Conservation (phyloP, 2,888 invertebrate genomes). For the Neoitamus cyanurus region DNA sequence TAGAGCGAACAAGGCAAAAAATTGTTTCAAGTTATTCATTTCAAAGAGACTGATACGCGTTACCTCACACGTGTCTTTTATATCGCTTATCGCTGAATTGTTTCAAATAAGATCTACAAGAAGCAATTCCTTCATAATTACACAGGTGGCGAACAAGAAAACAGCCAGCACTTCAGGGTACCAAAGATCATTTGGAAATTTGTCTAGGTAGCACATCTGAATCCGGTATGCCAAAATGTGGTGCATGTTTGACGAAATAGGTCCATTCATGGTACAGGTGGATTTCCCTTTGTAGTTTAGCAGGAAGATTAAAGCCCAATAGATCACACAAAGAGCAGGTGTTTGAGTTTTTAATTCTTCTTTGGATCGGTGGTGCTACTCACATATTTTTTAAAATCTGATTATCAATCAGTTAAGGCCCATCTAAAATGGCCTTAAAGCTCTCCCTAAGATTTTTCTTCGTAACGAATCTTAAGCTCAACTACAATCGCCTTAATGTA, state of each 20-base stretch:
- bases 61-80: not conserved
- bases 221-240: not conserved
- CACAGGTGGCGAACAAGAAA: not conserved
- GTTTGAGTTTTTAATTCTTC: no score
- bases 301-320: no score
- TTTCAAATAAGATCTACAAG: not conserved
- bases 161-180: not conserved
- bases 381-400: no score
- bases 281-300: no score
- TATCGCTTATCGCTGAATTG: not conserved
- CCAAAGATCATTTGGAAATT: not conserved
- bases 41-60: not conserved
- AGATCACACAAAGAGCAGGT: no score
- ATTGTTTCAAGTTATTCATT: not conserved
- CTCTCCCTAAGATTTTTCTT: no score
- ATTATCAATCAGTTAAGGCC: no score
- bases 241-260: not conserved
- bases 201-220: not conserved
- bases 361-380: no score
- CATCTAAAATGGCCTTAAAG: no score
- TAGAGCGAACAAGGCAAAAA: not conserved
- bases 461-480: no score
- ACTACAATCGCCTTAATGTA: no score
- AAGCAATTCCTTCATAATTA: not conserved
- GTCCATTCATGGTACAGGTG: no score